A percentile compares a stretch with the other conserved stretches of the same genome.
phyloP scores from a whole-genome alignment of 2,113 vertebrate genomes.

The Lepus americanus region DNA sequence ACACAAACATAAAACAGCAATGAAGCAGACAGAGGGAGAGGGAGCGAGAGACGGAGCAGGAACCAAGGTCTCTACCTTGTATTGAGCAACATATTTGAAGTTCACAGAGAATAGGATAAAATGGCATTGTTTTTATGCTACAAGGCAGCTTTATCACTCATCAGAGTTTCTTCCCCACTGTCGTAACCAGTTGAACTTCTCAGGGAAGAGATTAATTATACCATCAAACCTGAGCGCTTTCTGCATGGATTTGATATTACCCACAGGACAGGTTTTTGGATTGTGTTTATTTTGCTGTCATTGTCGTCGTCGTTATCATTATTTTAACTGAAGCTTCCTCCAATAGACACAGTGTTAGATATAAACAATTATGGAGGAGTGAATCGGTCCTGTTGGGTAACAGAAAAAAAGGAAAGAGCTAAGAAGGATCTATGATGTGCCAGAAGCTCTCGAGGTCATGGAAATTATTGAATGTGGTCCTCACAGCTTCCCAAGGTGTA shows the following conservation, averaged over 20 bases:
- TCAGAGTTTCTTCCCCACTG: background rate
- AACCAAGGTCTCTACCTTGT: background rate
- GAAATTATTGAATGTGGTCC: background rate
- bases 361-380: background rate
- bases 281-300: background rate
- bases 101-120: background rate
- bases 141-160: background rate
- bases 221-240: constrained; percentile 46
- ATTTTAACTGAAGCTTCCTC: background rate
- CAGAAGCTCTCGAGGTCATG: background rate
- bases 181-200: background rate
- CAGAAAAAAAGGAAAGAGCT: background rate
- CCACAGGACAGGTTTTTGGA: background rate
- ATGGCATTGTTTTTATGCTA: background rate
- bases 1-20: background rate
- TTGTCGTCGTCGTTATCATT: background rate
- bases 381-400: background rate
- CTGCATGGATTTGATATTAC: background rate
- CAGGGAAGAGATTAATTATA: background rate
- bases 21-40: background rate
- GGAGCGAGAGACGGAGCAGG: background rate
- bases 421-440: background rate
- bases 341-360: background rate
- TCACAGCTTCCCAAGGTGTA: background rate
- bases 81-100: background rate